phyloP scores from a whole-genome alignment of 2,888 invertebrate genomes.

The Epiperipatus broadwayi region DNA sequence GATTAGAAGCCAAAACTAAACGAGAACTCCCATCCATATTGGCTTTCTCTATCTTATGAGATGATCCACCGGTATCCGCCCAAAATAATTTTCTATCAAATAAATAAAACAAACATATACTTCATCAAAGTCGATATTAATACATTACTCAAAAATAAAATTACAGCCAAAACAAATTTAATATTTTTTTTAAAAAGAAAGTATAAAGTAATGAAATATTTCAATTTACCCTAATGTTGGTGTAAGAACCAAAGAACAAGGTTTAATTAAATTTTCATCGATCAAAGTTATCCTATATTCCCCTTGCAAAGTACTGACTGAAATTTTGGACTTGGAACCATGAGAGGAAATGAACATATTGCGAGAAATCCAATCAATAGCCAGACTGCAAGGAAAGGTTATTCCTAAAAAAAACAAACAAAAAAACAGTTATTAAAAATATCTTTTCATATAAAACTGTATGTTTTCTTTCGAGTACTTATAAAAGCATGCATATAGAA shows the following conservation, averaged over 20 bases:
- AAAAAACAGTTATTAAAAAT: too few species aligned
- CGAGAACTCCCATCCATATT: slow-evolving; percentile 43
- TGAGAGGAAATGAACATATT: slow-evolving; percentile 50
- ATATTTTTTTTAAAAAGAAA: too few species aligned
- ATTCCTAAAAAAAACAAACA: slow-evolving; percentile 21
- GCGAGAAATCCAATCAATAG: slow-evolving; percentile 60
- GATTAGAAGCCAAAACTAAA: slow-evolving; percentile 22
- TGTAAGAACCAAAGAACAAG: too few species aligned
- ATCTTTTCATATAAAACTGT: too few species aligned
- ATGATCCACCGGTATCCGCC: slow-evolving; percentile 35
- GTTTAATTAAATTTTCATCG: slow-evolving; percentile 22
- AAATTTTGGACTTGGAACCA: slow-evolving; percentile 37
- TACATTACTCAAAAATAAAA: too few species aligned
- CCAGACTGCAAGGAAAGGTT: slow-evolving; percentile 43
- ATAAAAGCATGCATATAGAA: too few species aligned
- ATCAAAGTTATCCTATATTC: slow-evolving; percentile 41
- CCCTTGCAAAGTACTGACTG: slow-evolving; percentile 49
- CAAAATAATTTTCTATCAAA: slow-evolving; percentile 33
- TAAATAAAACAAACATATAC: neutral
- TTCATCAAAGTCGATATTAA: too few species aligned
- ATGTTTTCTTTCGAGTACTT: too few species aligned
- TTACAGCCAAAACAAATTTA: too few species aligned
- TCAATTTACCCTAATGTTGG: too few species aligned
- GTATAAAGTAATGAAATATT: too few species aligned
- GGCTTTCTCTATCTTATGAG: slow-evolving; percentile 39